Base-by-base conservation (phyloP, 2,113 vertebrate genomes). In the Megaceryle maxima region DNA sequence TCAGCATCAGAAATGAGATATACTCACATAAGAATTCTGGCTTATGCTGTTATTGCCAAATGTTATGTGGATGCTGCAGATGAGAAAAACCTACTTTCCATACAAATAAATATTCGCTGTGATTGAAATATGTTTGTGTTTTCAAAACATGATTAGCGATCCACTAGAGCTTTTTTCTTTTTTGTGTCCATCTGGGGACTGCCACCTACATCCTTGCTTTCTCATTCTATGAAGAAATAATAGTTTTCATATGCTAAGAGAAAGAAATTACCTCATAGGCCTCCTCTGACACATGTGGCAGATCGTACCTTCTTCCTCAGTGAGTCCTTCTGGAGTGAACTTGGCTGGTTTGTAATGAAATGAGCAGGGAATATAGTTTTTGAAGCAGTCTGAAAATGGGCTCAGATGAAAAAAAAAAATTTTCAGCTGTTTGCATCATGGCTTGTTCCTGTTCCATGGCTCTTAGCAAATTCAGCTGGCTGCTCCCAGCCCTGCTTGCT, bases 271-370 rank as follows among this genome's bases (percentile, higher is more conserved):
- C 85, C 75, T 96, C 87, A 94, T 90, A 83, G 55, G 85, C 67
- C 22, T 85, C 87, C 86, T 90, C 75, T 92, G 75, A 95, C 75
- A 93, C 82, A 94, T 91, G 70, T 94, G 87, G 87, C 74, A 87
- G 81, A 89, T 91, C 7, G 1, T 91, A 96, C 93, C 84, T 94
- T 94, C 55, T 96, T 93, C 91, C 93, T 94, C 17, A 6, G 89
- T 91, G 96, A 95, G 69, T 96, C 48, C 95, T 85, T 92, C 77
- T 87, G 77, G 83, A 89, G 87, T 91, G 87, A 95, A 82, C 62
- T 94, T 95, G 67, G n/a, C 10, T 88, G 10, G 31, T 87, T 95
- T 77, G 63, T 87, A 76, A 78, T 50, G 50, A 78, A 91, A 90
- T 77, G 55, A 94, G 37, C 67, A 90, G 75, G 67, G 82, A 90